A percentile compares a stretch with the other conserved stretches of the same genome.
Evolutionary conservation across 2,797 vertebrate genomes (phyloP).

Genomic region (Clarias pachynema): DNA sequence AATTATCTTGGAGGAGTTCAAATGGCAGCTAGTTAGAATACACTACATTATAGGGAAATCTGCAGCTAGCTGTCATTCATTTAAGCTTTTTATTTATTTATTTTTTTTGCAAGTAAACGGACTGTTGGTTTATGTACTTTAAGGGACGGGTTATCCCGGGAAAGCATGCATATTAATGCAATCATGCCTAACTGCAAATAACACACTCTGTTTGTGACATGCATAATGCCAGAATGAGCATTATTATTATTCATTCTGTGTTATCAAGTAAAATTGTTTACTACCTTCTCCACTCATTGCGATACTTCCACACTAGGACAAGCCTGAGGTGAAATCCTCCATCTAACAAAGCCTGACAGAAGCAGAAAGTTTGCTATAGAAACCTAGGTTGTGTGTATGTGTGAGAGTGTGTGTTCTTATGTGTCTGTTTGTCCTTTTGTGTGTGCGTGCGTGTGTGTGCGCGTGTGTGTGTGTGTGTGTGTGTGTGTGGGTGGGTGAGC

Average conservation of each 20-base stretch:
- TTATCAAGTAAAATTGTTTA: conserved; percentile 1
- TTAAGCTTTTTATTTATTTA: not conserved
- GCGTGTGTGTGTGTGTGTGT: conserved; percentile 11
- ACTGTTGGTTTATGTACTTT: conserved; percentile 18
- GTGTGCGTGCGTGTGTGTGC: not conserved
- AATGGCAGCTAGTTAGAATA: conserved; percentile 72
- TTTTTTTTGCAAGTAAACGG: not conserved
- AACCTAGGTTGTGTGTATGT: not conserved
- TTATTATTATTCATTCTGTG: conserved; percentile 25
- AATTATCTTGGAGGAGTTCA: conserved; percentile 72
- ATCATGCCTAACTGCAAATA: conserved; percentile 28
- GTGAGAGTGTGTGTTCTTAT: not conserved
- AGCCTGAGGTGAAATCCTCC: conserved; percentile 15
- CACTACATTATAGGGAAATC: conserved; percentile 20
- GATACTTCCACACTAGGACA: not conserved
- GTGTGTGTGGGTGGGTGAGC: conserved; percentile 43
- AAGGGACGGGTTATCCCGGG: conserved; percentile 5
- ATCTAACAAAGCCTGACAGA: conserved; percentile 29
- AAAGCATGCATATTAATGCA: conserved; percentile 39
- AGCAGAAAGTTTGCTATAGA: conserved; percentile 35
- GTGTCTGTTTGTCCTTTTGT: conserved; percentile 2
- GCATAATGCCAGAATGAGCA: conserved; percentile 26
- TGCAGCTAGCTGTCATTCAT: conserved; percentile 27
- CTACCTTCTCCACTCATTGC: not conserved
- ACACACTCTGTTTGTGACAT: conserved; percentile 19